Base-by-base conservation (phyloP, 2,888 invertebrate species). In the Lordiphosa andalusiaca region DNA sequence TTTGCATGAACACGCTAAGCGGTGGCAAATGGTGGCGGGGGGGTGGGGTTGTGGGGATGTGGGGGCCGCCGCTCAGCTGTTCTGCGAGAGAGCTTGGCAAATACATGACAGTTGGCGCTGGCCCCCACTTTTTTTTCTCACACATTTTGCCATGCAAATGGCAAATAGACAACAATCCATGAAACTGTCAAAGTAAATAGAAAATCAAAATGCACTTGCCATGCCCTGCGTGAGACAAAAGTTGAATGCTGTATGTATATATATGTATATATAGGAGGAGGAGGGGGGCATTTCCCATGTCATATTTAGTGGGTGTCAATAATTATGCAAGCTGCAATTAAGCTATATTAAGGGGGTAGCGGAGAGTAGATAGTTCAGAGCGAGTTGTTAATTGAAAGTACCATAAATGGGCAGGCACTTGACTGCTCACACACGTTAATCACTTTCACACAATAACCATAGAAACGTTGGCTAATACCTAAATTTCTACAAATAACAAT, bases 1-100 rank as follows among this genome's bases (percentile, higher is more conserved):
- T 86, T 86, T 84, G 75, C 85, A 85, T 87, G 76, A 78, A 67
- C 84, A 83, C 67, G 81, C 67, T 82, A 85, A 84, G 84, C 82
- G 67, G 84, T 78, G 67, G 66, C 61, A 33, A 39, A 35, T 53
- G 42, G 40, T 19, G 53, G 48, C 33, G 36, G 19, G 40, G 19
- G 19, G 55, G 1, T 19, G 30, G 4, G 2, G 39, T 7, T n/a
- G 6, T n/a, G n/a, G n/a, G n/a, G n/a, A n/a, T n/a, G n/a, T n/a
- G n/a, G n/a, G n/a, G n/a, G 13, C n/a, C 25, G 36, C n/a, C 55
- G 16, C 57, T 58, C 82, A 76, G 66, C 77, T 66, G 73, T 70
- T 60, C 13, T 40, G 49, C 21, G 62, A 53, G 50, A 52, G 55
- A 38, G 55, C 48, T 61, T 58, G 38, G 71, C 78, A 84, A 84